Evolutionary conservation across 2,797 vertebrate genomes (phyloP).

Genomic region (Rallus crepitans): DNA sequence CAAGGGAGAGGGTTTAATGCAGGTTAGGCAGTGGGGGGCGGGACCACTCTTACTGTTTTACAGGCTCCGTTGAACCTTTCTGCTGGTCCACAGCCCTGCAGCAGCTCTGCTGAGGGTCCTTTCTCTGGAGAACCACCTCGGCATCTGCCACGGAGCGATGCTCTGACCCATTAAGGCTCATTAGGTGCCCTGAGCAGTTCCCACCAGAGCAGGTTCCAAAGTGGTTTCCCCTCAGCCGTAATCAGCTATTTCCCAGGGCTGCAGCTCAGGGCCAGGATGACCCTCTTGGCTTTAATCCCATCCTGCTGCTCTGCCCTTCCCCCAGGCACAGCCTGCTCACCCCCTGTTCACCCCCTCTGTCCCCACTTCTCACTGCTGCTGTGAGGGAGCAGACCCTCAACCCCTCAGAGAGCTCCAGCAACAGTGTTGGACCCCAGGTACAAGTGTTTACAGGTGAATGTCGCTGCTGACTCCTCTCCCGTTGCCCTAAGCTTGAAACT

Average conservation of each 20-base stretch:
- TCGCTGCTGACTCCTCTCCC: background rate
- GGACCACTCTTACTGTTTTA: background rate
- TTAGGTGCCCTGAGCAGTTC: background rate
- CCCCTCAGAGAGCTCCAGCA: background rate
- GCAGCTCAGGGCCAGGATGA: background rate
- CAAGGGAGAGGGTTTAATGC: background rate
- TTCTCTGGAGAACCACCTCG: background rate
- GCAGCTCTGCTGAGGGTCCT: background rate
- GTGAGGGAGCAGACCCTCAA: background rate
- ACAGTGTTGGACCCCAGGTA: background rate
- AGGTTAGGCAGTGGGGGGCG: background rate
- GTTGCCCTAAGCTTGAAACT: background rate
- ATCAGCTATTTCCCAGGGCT: background rate
- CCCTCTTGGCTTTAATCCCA: conserved; percentile 29
- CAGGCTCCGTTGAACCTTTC: background rate
- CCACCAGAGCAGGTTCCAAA: background rate
- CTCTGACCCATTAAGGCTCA: background rate
- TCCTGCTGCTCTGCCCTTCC: background rate
- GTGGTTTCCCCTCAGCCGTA: background rate
- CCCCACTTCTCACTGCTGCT: background rate
- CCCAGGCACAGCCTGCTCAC: background rate
- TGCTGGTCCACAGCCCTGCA: background rate
- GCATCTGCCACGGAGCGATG: background rate
- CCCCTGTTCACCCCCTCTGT: background rate
- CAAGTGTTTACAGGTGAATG: background rate